Evolutionary conservation across 2,113 vertebrate genomes (phyloP), one percentile per base, ranked within the genome.

Genomic region (Semicossyphus pulcher): DNA sequence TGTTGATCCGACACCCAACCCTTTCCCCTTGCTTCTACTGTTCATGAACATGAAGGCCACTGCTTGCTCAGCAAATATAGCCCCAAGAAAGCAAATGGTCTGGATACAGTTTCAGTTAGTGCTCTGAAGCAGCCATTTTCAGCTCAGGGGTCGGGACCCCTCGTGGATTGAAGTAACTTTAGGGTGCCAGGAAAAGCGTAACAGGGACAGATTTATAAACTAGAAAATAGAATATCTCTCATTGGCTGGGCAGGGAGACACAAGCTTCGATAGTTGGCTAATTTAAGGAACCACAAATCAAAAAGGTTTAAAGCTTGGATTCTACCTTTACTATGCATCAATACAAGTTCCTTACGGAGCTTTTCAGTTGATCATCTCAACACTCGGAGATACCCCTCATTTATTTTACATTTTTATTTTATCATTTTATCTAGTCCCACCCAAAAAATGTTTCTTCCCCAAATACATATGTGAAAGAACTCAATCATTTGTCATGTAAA

Each of bases 51-150:
- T 7, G 18, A 42, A 25, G 29, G 23, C 37, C 20, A 36, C 16
- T 23, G 29, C 49, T 39, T 4, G 29, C 8, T 57, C 61, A 42
- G 56, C 14, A 73, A 52, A 58, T 14, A 7, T 5, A 64, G n/a
- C 31, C 31, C 36, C 11, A 29, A 14, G 21, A 72, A 49, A 51
- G n/a, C 68, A 70, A 73, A 65, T 74, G 53, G 62, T 2, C 31
- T 23, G 57, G 62, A 69, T 73, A 73, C 2, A 45, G 56, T 77
- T 81, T 64, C 61, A 63, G 37, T 21, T 60, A 6, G 21, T 2
- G 5, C 57, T 52, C 10, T 36, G 28, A 44, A 31, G 49, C 28
- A 10, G 31, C 14, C 58, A 73, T 73, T 61, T 80, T 31, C 14
- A 48, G 58, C 47, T 4, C n/a, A 29, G 56, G 31, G 37, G 68